Evolutionary conservation across 2,113 vertebrate species (phyloP).

Genomic region (Bubo scandiacus): DNA sequence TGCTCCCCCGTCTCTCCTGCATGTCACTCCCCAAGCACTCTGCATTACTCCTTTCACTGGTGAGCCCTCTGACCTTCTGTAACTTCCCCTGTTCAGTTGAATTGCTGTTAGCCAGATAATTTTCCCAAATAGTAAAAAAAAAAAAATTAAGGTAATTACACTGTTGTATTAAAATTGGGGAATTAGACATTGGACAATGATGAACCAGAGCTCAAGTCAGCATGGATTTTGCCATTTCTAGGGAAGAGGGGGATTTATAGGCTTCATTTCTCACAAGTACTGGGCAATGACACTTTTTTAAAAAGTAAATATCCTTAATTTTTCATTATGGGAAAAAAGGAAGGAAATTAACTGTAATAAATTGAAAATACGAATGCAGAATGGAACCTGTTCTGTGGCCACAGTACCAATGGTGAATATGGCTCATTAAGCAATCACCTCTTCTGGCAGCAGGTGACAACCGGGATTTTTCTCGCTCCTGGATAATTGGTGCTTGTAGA

Average conservation of each 20-base stretch:
- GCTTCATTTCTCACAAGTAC: background rate
- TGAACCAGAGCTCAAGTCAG: background rate
- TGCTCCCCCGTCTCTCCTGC: background rate
- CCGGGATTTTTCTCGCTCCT: background rate
- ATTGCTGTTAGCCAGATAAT: background rate
- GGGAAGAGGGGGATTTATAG: background rate
- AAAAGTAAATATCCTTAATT: background rate
- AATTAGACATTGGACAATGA: background rate
- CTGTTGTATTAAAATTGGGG: background rate
- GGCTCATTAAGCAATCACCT: background rate
- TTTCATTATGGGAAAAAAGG: background rate
- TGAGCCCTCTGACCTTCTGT: background rate
- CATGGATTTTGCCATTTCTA: background rate
- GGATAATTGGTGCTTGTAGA: background rate
- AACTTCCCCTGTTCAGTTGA: background rate
- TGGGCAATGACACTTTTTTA: background rate
- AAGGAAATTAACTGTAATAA: background rate
- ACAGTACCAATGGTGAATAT: background rate
- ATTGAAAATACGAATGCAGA: background rate
- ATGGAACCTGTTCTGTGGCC: background rate
- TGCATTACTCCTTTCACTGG: background rate
- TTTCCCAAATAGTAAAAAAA: background rate
- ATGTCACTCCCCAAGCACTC: background rate
- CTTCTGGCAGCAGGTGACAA: background rate
- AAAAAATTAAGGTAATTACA: background rate